Evolutionary conservation across 1,140 invertebrate genomes (phyloP), one percentile per base, ranked within the genome.

Genomic region (Gryon sp.): DNA sequence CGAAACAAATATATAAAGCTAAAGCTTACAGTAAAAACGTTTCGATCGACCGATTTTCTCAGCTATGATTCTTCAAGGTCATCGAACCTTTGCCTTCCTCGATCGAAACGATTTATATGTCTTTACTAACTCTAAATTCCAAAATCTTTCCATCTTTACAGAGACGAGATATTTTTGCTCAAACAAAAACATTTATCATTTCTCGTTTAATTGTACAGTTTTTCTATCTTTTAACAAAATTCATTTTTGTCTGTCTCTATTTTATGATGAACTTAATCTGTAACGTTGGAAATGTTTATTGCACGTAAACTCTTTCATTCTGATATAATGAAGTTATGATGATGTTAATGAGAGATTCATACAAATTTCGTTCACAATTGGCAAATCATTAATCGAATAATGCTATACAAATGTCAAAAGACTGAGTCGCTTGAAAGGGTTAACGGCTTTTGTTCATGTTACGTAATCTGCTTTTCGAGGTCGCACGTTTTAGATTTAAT

Each of bases 101-200:
- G 72, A 65, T 70, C 53, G 60, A 77, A 72, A 62, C 60, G 68
- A 73, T 68, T 72, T 68, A 43, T 52, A 63, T 77, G 66, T 77
- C 34, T 78, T 55, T 72, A 80, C 75, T 80, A 78, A 80, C 75
- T 80, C 22, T 45, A 55, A 70, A 70, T 57, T 60, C 38, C 53
- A 66, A 60, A 40, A 75, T 62, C n/a, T 66, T 66, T 66, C 40
- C 72, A 75, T 60, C 53, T 46, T 75, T 62, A 75, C 62, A 75
- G 55, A 66, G 8, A 14, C 18, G 12, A 60, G 5, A 9, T 22
- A n/a, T 14, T 14, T 9, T 38, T 14, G 15, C 15, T 38, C 14
- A 12, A 12, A 5, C 15, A 38, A 38, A 28, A 7, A 32, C n/a
- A 32, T 32, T 32, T 32, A 32, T 32, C n/a, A 3, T 7, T 16